Percentiles rank a stretch among this genome's conserved stretches.
Evolutionary conservation across 2,888 invertebrate species (phyloP).

Genomic region (Anodontia alba): DNA sequence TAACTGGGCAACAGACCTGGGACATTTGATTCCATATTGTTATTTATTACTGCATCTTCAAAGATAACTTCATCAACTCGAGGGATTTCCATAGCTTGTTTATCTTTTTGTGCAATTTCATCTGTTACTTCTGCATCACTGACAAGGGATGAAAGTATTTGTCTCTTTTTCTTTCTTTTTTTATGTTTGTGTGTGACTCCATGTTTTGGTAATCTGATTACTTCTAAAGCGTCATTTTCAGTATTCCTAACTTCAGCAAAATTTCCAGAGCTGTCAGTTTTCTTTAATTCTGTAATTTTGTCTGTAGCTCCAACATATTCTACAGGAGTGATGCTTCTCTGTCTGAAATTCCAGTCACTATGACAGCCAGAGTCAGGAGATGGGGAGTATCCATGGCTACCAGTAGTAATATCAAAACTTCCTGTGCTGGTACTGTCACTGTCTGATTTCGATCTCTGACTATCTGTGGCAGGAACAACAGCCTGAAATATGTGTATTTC

Average conservation of each 20-base stretch:
- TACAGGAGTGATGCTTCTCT: conserved; percentile 56
- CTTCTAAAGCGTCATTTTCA: conserved; percentile 36
- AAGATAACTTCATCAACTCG: conserved; percentile 54
- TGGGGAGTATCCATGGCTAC: conserved; percentile 46
- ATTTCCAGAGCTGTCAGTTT: not conserved
- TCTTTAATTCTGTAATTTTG: not conserved
- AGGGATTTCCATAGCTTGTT: conserved; percentile 51
- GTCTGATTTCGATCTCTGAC: conserved; percentile 39
- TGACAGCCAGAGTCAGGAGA: conserved; percentile 67
- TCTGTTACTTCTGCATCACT: conserved; percentile 35
- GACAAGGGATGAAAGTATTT: not conserved
- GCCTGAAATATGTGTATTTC: not conserved
- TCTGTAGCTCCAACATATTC: conserved; percentile 23
- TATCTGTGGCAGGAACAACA: not conserved
- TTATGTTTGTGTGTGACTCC: conserved; percentile 39
- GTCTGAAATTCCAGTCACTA: conserved; percentile 59
- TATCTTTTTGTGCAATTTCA: not conserved
- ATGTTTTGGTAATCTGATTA: conserved; percentile 50
- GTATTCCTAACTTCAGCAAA: not conserved
- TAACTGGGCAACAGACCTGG: not conserved
- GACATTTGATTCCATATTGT: conserved; percentile 23
- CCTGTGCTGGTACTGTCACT: conserved; percentile 66
- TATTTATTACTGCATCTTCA: conserved; percentile 45
- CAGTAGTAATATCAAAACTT: conserved; percentile 58
- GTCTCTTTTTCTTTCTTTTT: conserved; percentile 54